Evolutionary conservation across 2,113 vertebrate species (phyloP).

Genomic region (Neopipo cinnamomea): DNA sequence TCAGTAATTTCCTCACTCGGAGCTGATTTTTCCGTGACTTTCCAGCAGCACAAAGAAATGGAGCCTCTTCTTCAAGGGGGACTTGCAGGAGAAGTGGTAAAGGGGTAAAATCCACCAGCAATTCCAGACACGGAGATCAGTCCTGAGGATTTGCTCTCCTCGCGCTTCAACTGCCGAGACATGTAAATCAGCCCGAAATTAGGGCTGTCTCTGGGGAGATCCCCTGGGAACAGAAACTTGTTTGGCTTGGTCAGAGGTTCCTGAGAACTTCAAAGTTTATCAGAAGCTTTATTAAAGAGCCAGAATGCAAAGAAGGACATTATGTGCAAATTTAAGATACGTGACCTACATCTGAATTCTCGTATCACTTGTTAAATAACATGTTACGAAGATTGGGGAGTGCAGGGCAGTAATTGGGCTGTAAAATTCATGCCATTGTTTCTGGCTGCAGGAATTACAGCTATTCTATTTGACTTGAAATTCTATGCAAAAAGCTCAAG

Average conservation of each 20-base stretch:
- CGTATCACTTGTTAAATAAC: neutral
- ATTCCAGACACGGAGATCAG: neutral
- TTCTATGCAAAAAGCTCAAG: neutral
- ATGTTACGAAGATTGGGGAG: neutral
- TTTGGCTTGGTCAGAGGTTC: neutral
- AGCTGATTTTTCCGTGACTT: neutral
- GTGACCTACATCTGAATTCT: neutral
- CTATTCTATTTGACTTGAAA: neutral
- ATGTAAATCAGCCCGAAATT: constrained; percentile 11
- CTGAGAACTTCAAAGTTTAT: constrained; percentile 49
- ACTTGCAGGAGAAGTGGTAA: neutral
- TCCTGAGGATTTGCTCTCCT: neutral
- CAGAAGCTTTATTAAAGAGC: neutral
- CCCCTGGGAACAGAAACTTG: constrained; percentile 33
- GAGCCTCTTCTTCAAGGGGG: neutral
- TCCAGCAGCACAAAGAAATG: neutral
- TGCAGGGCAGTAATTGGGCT: neutral
- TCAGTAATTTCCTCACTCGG: neutral
- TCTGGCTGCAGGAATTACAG: neutral
- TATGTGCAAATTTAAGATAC: neutral
- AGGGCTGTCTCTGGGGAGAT: neutral
- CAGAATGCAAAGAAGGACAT: neutral
- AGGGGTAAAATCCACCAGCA: neutral
- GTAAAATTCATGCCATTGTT: neutral
- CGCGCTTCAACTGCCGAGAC: neutral